Evolutionary conservation across 2,113 vertebrate species (phyloP).

Genomic region (Elachura formosa): DNA sequence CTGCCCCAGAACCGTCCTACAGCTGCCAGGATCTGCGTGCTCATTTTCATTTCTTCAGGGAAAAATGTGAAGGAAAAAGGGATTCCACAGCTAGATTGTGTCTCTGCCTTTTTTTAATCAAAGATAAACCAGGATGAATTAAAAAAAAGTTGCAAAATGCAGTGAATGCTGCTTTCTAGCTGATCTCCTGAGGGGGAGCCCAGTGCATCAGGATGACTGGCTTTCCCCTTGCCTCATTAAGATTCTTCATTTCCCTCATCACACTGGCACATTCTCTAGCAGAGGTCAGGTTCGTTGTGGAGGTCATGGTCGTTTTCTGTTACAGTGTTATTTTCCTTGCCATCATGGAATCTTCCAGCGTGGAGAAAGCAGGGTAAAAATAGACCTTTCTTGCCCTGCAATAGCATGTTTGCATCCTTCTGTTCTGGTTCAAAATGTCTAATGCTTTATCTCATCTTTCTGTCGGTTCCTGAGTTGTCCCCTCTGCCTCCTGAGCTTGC

Average conservation of each 20-base stretch:
- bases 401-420: background rate
- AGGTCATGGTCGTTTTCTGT: background rate
- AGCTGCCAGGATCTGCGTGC: background rate
- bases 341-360: background rate
- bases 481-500: background rate
- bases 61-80: background rate
- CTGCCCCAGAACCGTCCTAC: background rate
- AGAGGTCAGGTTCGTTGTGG: background rate
- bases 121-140: background rate
- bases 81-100: background rate
- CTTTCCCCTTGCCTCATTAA: constrained; percentile 11
- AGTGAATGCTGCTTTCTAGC: background rate
- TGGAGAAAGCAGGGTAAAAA: background rate
- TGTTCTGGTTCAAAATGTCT: background rate
- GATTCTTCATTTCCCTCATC: constrained; percentile 28
- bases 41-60: background rate
- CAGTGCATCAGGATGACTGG: background rate
- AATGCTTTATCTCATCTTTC: background rate
- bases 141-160: background rate
- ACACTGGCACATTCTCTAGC: constrained; percentile 12
- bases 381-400: background rate
- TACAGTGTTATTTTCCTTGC: constrained; percentile 18
- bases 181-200: background rate
- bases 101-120: background rate
- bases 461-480: background rate